phyloP scores from a whole-genome alignment of 2,113 vertebrate species.

The Nesogale talazaci region DNA sequence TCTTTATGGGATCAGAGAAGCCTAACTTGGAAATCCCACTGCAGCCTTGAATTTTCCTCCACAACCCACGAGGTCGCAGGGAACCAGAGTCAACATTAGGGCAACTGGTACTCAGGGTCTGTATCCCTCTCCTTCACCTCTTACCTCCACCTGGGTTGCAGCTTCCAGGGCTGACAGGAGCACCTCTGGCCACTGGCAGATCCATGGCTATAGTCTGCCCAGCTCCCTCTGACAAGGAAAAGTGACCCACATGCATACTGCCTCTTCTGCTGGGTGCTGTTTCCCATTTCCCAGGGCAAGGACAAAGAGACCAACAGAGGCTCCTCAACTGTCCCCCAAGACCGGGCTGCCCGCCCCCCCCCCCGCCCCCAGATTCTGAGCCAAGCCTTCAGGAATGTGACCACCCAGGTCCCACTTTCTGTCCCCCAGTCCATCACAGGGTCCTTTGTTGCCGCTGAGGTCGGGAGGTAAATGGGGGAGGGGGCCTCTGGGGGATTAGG shows the following conservation, averaged over 20 bases:
- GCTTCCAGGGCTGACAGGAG: too few relatives aligned
- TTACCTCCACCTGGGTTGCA: background rate
- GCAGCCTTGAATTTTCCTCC: background rate
- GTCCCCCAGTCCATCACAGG: background rate
- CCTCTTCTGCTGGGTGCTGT: background rate
- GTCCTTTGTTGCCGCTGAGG: slow-evolving; percentile 63
- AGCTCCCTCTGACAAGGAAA: background rate
- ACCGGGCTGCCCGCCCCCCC: background rate
- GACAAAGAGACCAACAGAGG: background rate
- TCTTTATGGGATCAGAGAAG: background rate
- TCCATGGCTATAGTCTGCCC: too few relatives aligned
- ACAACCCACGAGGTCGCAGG: background rate
- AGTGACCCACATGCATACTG: fast-evolving
- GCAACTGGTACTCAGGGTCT: background rate
- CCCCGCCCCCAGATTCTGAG: slow-evolving; percentile 1
- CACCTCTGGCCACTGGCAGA: background rate
- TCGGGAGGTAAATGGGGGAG: slow-evolving; percentile 53
- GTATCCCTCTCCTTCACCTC: too few relatives aligned
- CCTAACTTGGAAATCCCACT: background rate
- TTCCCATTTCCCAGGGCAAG: background rate
- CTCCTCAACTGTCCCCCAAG: background rate
- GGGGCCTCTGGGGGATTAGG: slow-evolving; percentile 50
- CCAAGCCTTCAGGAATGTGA: slow-evolving; percentile 60
- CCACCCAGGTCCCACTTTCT: slow-evolving; percentile 2
- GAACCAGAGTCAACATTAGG: background rate